Base-by-base conservation (phyloP, 2,113 vertebrate species). In the Monarcha castaneiventris region DNA sequence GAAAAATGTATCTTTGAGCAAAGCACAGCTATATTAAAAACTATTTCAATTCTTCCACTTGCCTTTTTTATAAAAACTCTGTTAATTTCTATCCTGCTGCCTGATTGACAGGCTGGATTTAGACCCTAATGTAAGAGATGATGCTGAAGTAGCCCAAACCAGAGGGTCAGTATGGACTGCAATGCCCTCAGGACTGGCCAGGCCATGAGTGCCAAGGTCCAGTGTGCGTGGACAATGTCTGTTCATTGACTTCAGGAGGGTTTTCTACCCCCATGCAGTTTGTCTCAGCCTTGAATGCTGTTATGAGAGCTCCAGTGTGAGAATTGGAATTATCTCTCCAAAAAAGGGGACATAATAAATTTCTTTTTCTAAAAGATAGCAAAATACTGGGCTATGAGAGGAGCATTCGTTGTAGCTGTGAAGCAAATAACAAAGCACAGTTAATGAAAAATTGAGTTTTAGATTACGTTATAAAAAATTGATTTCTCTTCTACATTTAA, bases 201-300 rank as follows among this genome's bases (percentile, higher is more conserved):
- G 20, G 29, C 43, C 52, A 20, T 2, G 72, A 39, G 17, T 78
- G 76, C 46, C 49, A 29, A 10, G 26, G n/a, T 72, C 29, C 51
- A 25, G 15, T 16, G 13, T 44, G n/a, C 30, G n/a, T 33, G 59
- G 77, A 16, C 30, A 14, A 5, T 11, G 8, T 22, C 3, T 37
- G 14, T 44, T 73, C 30, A 21, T 55, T 13, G 10, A 29, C 25
- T 86, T 64, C 33, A 37, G 56, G 16, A 11, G 52, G 22, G 3
- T 1, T 22, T 44, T 30, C 9, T 17, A 7, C 13, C 8, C 7
- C 27, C 5, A 7, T 0, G 0, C 32, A 51, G 23, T 35, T 74
- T 49, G 9, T 11, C 30, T 64, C 6, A 0, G 27, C 71, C 83
- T 48, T 10, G 4, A 66, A 13, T 32, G 95, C 77, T 11, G 4